Base-by-base conservation (phyloP, 1,140 invertebrate species). In the Agrilus planipennis region DNA sequence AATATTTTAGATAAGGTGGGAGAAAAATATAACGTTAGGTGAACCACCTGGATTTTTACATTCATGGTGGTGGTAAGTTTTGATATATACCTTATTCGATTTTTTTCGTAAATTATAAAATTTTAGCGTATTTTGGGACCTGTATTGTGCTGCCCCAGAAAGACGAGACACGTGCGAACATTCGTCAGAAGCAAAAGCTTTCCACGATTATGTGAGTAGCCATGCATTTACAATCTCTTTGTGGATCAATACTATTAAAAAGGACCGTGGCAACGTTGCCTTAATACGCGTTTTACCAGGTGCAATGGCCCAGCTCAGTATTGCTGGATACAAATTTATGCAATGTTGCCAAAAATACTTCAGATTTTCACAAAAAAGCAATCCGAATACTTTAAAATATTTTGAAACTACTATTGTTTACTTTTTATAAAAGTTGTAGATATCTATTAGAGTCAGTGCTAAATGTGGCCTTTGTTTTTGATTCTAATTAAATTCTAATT, bases 161-260 rank as follows among this genome's bases (percentile, higher is more conserved):
- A 71, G 92, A 55, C 76, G 92, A 53, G 93, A 97, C 59, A 89
- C 89, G 39, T 95, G 89, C 72, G 92, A 96, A 69, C 91, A 97
- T 72, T 96, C 92, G 50, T 94, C 89, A 57, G 94, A 98, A 76
- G 94, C 93, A 15, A 97, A 97, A 77, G 91, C 93, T 55, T 98
- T 98, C 72, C 93, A 97, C 67, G 93, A 98, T 68, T 97, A 97
- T 72, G 86, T 90, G 66, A 81, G 81, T 77, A 52, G 36, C 42
- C 35, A 17, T 40, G 18, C 35, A 28, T 17, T 38, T 14, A 25
- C 10, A 39, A 31, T 30, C 36, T 31, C 36, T 39, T 44, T 45
- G 17, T 47, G 46, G 59, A 61, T 61, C 59, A 61, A 61, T 61
- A 61, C 55, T 58, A 44, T 34, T 45, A 38, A 25, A 43, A 39